Conservation (phyloP, 2,888 invertebrate genomes). For the Dysmachus trigonus region DNA sequence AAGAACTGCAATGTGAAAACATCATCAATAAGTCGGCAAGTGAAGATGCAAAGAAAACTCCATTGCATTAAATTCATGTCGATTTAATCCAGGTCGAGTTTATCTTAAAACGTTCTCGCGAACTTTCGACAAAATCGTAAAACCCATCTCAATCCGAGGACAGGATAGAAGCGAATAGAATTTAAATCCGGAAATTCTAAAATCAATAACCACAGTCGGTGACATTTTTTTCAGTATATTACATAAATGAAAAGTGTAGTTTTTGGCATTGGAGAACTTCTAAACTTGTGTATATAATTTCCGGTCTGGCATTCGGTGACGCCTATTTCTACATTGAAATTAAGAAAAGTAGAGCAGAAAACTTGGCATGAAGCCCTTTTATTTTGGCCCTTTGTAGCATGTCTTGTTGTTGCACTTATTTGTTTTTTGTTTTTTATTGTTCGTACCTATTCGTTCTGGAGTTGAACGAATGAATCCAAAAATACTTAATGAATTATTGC, state of each 20-base stretch:
- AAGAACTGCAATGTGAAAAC: neutral
- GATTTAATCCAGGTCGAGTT: neutral
- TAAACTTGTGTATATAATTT: neutral
- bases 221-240: neutral
- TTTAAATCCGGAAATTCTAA: conserved; percentile 23
- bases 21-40: neutral
- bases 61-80: neutral
- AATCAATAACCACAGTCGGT: neutral
- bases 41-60: neutral
- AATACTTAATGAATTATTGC: neutral
- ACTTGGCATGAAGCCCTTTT: neutral
- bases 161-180: neutral
- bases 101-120: neutral
- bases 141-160: neutral
- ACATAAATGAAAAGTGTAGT: neutral
- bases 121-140: neutral
- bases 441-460: neutral
- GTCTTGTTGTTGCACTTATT: neutral
- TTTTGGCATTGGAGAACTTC: neutral
- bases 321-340: conserved; percentile 4
- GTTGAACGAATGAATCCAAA: neutral
- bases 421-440: neutral
- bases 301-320: neutral
- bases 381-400: neutral
- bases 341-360: neutral